phyloP scores from a whole-genome alignment of 2,113 vertebrate genomes.

The Pantherophis guttatus region DNA sequence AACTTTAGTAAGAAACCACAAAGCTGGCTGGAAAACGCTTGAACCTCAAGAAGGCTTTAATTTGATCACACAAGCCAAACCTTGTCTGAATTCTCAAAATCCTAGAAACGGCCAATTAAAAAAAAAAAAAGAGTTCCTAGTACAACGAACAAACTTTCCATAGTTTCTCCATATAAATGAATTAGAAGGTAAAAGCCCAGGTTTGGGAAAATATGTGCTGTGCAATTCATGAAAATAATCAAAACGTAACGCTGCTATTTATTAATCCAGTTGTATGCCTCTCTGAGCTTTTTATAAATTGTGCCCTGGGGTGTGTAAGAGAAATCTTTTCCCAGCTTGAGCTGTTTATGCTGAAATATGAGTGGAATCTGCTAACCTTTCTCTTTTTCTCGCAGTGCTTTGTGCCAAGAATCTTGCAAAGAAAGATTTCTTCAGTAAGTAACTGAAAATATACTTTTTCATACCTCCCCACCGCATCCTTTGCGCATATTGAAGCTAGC shows the following conservation, averaged over 20 bases:
- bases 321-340: not conserved
- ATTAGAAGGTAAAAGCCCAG: not conserved
- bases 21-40: not conserved
- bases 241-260: not conserved
- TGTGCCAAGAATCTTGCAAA: conserved; percentile 99
- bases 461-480: conserved; percentile 8
- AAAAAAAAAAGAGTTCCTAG: not conserved
- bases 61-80: too few relatives aligned
- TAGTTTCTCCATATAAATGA: not conserved
- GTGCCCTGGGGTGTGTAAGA: not conserved
- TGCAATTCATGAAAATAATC: not conserved
- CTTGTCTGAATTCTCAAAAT: not conserved
- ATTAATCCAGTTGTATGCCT: not conserved
- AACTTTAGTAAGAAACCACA: not conserved
- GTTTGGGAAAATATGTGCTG: not conserved
- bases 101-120: not conserved
- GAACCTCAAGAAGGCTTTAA: not conserved
- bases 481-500: conserved; percentile 19
- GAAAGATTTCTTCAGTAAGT: conserved; percentile 99
- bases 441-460: conserved; percentile 28
- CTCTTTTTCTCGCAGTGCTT: conserved; percentile 83
- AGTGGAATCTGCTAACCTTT: not conserved
- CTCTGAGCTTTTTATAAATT: not conserved
- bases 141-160: not conserved
- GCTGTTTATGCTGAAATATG: conserved; percentile 2